phyloP scores from a whole-genome alignment of 2,113 vertebrate species.

The Podiceps cristatus region DNA sequence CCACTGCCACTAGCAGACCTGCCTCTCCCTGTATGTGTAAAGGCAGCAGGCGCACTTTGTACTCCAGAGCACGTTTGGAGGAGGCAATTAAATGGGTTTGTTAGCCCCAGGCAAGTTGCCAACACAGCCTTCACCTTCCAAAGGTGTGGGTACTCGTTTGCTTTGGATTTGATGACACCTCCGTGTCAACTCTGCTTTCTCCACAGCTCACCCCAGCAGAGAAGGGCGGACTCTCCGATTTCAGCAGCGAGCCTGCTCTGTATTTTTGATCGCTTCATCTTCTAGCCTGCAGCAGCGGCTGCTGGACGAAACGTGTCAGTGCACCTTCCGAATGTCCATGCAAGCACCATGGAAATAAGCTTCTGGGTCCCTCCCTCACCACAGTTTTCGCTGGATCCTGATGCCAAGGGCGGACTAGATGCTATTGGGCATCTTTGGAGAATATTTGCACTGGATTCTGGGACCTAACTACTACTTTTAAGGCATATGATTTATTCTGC shows the following conservation, averaged over 20 bases:
- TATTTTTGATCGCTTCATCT: slow-evolving; percentile 85
- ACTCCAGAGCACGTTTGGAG: background rate
- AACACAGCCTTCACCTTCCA: fast-evolving
- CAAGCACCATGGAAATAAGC: background rate
- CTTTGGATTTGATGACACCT: background rate
- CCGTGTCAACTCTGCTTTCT: background rate
- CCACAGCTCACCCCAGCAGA: slow-evolving; percentile 91
- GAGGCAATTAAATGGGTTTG: fast-evolving
- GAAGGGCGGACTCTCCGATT: slow-evolving; percentile 87
- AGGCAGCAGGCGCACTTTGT: background rate
- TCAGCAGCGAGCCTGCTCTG: slow-evolving; percentile 95
- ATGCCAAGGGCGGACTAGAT: slow-evolving; percentile 18
- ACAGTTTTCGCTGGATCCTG: background rate
- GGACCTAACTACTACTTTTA: background rate
- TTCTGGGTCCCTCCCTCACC: background rate
- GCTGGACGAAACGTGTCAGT: background rate
- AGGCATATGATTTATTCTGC: background rate
- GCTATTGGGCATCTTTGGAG: background rate
- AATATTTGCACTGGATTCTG: slow-evolving; percentile 59
- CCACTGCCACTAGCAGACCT: background rate
- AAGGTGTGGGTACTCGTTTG: background rate
- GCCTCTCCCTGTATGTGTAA: background rate
- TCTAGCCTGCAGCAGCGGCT: slow-evolving; percentile 35
- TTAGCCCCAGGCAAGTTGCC: background rate
- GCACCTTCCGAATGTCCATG: background rate